Percentiles rank a stretch among this genome's conserved stretches.
These are phyloP conservation scores for Phenganax marumi DNA, from an alignment of 92 coral and sea anemone species.

Conservation along the genomic window DNA sequence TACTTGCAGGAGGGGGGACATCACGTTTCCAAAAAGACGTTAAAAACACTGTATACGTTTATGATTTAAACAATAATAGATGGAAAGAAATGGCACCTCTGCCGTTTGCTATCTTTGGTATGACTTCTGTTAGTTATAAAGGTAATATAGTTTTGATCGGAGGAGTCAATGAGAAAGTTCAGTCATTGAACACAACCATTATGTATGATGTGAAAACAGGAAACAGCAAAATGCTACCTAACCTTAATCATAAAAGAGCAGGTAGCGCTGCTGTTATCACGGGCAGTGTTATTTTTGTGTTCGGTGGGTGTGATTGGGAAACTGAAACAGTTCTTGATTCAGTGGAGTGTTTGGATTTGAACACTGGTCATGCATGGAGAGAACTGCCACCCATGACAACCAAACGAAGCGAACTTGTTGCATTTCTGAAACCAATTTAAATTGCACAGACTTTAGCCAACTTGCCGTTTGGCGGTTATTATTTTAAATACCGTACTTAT, in stretches of 20 bases:
- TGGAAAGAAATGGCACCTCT: not conserved
- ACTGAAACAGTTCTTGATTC: slow-evolving; percentile 66
- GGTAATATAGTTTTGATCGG: slow-evolving; percentile 24
- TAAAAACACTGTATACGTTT: slow-evolving; percentile 6
- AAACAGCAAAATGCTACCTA: slow-evolving; percentile 61
- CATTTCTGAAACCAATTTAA: not conserved
- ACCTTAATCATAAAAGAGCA: slow-evolving; percentile 74
- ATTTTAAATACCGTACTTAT: no score
- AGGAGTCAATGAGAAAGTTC: slow-evolving; percentile 4
- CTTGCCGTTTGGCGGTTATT: no score
- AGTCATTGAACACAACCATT: no score
- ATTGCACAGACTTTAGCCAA: no score
- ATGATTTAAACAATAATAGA: not conserved
- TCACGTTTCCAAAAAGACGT: not conserved
- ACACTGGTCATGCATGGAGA: slow-evolving; percentile 7
- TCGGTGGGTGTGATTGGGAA: no score
- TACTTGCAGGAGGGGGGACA: not conserved
- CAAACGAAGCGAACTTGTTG: not conserved
- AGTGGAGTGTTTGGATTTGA: no score
- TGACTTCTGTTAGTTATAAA: slow-evolving; percentile 19
- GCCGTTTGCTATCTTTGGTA: not conserved
- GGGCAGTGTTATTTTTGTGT: no score
- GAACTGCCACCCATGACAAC: slow-evolving; percentile 14
- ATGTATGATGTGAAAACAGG: no score
- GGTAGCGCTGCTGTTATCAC: no score